Evolutionary conservation across 1,140 invertebrate species (phyloP), one percentile per base, ranked within the genome.

Genomic region (Drosophila pandora): DNA sequence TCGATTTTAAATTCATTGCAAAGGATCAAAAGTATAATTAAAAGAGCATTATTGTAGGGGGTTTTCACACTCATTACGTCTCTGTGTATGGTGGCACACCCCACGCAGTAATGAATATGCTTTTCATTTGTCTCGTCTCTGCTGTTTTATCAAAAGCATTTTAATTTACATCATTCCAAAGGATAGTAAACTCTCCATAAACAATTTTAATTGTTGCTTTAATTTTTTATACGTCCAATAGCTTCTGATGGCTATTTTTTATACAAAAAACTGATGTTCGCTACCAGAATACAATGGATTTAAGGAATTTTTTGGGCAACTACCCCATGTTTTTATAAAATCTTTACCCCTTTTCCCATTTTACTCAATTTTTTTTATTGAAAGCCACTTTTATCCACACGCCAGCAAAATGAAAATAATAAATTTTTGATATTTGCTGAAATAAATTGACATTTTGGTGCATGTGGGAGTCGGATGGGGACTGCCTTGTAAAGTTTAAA

Each of bases 21-120:
- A 54, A 62, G 30, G 73, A 77, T 77, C 58, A 77, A 76, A 63
- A 71, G 74, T 70, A 58, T 77, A 77, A 77, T 77, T 76, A 76
- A 59, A 28, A 63, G 54, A 30, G 43, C 32, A 54, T 77, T 58
- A 76, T 50, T 39, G 52, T 53, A 70, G 57, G 69, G 39, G n/a
- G 25, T 76, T 65, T 68, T 77, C 55, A 43, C 73, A 59, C 65
- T 59, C 59, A 57, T 41, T 57, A 17, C 17, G 17, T 17, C 17
- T 17, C 2, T 43, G n/a, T 43, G 17, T 17, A 17, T n/a, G n/a
- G 3, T 49, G 28, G 1, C 9, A 37, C 9, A 1, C 28, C 8
- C 7, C 49, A 8, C 34, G 28, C 13, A 5, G 9, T 8, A 43
- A 43, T 21, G 41, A 43, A 43, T 43, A 9, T 43, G 41, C 17